phyloP scores from a whole-genome alignment of 2,113 vertebrate genomes.

The Anarrhichthys ocellatus region DNA sequence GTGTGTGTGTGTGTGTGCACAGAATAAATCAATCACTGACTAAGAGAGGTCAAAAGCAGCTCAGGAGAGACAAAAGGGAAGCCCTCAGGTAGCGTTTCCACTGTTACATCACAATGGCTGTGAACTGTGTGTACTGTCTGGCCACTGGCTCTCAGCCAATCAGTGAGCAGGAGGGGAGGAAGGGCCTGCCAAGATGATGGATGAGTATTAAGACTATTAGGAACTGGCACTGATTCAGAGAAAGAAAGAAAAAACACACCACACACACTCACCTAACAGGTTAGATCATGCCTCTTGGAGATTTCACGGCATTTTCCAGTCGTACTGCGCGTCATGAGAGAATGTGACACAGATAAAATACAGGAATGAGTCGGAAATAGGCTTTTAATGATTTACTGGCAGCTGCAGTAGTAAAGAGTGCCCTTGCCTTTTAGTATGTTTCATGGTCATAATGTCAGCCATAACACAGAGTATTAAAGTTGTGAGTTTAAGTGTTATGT shows the following conservation, averaged over 20 bases:
- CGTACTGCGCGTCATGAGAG: neutral
- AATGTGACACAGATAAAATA: neutral
- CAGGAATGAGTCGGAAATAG: neutral
- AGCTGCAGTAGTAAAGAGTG: neutral
- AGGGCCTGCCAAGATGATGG: conserved; percentile 64
- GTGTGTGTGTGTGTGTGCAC: conserved; percentile 64
- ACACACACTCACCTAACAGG: conserved; percentile 45
- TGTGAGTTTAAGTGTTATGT: neutral
- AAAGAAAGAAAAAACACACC: conserved; percentile 1
- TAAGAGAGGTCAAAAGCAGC: conserved; percentile 55
- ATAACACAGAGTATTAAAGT: conserved; percentile 4
- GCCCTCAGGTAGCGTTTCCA: conserved; percentile 63
- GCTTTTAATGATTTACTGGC: conserved; percentile 22
- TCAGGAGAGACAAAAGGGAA: conserved; percentile 67
- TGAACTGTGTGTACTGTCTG: conserved; percentile 65
- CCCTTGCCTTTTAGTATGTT: conserved; percentile 11
- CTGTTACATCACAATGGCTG: conserved; percentile 72
- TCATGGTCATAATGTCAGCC: neutral
- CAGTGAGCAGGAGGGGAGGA: conserved; percentile 50
- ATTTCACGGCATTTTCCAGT: conserved; percentile 22
- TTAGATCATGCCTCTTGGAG: conserved; percentile 45
- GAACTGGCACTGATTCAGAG: conserved; percentile 32
- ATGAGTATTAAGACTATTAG: conserved; percentile 69
- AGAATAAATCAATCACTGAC: conserved; percentile 68
- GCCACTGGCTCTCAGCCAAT: conserved; percentile 77